These are phyloP conservation scores for Neoseiulus cucumeris DNA, from an alignment of 1,140 invertebrate species.

Conservation along the genomic window DNA sequence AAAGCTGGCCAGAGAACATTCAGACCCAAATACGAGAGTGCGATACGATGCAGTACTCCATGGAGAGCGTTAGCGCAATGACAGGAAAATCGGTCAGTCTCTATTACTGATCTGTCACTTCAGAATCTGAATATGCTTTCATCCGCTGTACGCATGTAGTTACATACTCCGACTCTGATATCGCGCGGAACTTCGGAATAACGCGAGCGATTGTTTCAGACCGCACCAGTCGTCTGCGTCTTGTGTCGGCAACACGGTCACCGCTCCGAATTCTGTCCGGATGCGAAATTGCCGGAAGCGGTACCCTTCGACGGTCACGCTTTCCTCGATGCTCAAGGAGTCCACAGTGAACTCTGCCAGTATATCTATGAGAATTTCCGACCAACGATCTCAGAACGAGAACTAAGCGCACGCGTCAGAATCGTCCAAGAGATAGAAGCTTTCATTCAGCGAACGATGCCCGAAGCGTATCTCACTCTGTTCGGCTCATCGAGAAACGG, in stretches of 20 bases:
- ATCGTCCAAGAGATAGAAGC: slow-evolving; percentile 27
- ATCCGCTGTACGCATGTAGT: too few relatives aligned
- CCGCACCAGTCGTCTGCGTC: background rate
- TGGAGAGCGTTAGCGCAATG: background rate
- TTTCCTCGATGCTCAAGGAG: slow-evolving; percentile 10
- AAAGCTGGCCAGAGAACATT: background rate
- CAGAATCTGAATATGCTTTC: too few relatives aligned
- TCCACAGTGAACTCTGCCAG: background rate
- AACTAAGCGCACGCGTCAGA: slow-evolving; percentile 25
- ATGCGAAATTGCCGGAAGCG: slow-evolving; percentile 15
- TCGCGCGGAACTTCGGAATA: too few relatives aligned
- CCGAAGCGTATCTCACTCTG: slow-evolving; percentile 30
- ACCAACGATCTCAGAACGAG: slow-evolving; percentile 21
- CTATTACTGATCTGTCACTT: too few relatives aligned
- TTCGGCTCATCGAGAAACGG: slow-evolving; percentile 44
- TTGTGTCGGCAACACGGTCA: background rate
- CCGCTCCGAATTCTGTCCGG: background rate
- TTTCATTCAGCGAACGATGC: slow-evolving; percentile 25
- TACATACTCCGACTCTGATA: too few relatives aligned
- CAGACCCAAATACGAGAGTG: background rate
- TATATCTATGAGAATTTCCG: slow-evolving; percentile 25
- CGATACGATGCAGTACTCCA: background rate
- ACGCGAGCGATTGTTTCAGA: background rate
- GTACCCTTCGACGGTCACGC: slow-evolving; percentile 20
- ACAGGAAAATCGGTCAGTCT: background rate